Percentiles rank a stretch among this genome's conserved stretches.
Evolutionary conservation across 2,797 vertebrate species (phyloP).

Genomic region (Rachycentron canadum): DNA sequence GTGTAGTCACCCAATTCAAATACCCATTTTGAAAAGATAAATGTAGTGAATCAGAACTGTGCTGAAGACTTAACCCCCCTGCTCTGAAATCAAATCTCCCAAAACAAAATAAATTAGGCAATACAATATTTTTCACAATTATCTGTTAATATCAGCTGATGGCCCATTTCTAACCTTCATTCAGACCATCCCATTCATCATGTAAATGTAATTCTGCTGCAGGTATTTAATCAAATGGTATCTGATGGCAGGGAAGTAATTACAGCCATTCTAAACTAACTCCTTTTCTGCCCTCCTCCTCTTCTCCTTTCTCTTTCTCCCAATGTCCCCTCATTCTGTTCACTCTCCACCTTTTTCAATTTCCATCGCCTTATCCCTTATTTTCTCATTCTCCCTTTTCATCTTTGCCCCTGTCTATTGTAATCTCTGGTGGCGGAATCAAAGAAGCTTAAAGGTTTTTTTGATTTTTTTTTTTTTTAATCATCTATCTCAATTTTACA

Average conservation of each 20-base stretch:
- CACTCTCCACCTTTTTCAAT: slow-evolving; percentile 58
- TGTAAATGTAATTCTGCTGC: slow-evolving; percentile 93
- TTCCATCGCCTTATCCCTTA: slow-evolving; percentile 29
- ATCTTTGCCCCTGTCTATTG: slow-evolving; percentile 66
- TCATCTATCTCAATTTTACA: slow-evolving; percentile 69
- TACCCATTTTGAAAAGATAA: slow-evolving; percentile 85
- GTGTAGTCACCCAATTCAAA: slow-evolving; percentile 74
- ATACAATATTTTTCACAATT: slow-evolving; percentile 89
- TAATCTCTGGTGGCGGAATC: slow-evolving; percentile 69
- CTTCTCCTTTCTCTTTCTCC: slow-evolving; percentile 24
- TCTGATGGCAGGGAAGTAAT: slow-evolving; percentile 94
- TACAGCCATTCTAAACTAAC: slow-evolving; percentile 88
- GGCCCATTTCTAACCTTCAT: slow-evolving; percentile 89
- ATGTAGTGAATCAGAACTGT: slow-evolving; percentile 75
- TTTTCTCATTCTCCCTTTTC: slow-evolving; percentile 50
- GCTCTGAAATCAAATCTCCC: slow-evolving; percentile 77
- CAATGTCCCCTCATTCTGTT: slow-evolving; percentile 37
- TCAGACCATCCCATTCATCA: slow-evolving; percentile 90
- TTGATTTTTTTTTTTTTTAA: slow-evolving; percentile 45
- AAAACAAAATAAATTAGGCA: slow-evolving; percentile 90
- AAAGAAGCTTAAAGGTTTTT: slow-evolving; percentile 64
- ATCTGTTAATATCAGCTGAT: slow-evolving; percentile 90
- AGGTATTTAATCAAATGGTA: slow-evolving; percentile 96
- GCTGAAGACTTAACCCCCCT: slow-evolving; percentile 66
- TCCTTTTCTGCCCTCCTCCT: slow-evolving; percentile 75